A percentile compares a stretch with the other conserved stretches of the same genome.
Conservation (phyloP, 2,888 invertebrate genomes). For the Hoplodrina ambigua region DNA sequence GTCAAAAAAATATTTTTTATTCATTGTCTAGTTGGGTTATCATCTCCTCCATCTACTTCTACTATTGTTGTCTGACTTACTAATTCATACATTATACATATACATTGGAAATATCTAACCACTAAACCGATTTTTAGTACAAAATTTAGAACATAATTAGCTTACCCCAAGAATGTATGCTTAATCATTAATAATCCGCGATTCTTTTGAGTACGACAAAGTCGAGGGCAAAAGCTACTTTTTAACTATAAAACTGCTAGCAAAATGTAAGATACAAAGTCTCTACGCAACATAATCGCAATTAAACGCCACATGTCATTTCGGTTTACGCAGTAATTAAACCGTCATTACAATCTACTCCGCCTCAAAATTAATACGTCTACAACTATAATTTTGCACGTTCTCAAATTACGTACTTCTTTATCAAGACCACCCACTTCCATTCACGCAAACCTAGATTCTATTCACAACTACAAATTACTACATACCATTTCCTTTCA, state of each 20-base stretch:
- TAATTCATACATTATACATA: neutral
- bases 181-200: too few relatives aligned
- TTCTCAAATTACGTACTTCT: slow-evolving; percentile 45
- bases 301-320: slow-evolving; percentile 6
- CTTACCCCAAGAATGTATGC: too few relatives aligned
- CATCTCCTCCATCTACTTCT: neutral
- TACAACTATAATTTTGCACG: slow-evolving; percentile 34
- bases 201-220: too few relatives aligned
- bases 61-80: neutral
- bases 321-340: slow-evolving; percentile 15
- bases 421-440: slow-evolving; percentile 52
- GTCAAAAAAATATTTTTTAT: neutral
- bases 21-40: neutral
- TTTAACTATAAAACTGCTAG: neutral
- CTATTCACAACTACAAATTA: slow-evolving; percentile 34
- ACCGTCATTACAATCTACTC: slow-evolving; percentile 24
- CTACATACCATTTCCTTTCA: slow-evolving; percentile 54
- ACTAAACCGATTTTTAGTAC: too few relatives aligned
- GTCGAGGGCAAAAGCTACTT: too few relatives aligned
- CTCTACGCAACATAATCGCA: slow-evolving; percentile 14
- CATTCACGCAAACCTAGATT: slow-evolving; percentile 45
- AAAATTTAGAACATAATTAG: too few relatives aligned
- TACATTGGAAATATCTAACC: too few relatives aligned
- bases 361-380: slow-evolving; percentile 2
- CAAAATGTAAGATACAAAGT: neutral